Evolutionary conservation across 2,113 vertebrate genomes (phyloP).

Genomic region (Alaudala cheleensis): DNA sequence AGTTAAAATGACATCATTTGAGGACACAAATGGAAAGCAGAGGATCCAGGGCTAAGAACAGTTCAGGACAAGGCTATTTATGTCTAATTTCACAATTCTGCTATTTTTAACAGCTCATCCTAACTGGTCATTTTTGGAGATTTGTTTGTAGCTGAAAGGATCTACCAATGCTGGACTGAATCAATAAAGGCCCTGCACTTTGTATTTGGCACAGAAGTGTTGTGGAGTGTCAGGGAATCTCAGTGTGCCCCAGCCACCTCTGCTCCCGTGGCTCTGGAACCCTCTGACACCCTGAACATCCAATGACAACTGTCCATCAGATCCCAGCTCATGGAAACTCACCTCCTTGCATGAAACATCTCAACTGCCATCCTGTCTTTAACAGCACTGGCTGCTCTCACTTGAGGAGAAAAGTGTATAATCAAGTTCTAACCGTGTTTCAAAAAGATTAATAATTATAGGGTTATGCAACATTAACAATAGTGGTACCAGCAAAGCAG

Average conservation of each 20-base stretch:
- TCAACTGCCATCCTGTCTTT: background rate
- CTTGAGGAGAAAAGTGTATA: background rate
- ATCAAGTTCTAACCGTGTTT: background rate
- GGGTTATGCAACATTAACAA: slow-evolving; percentile 21
- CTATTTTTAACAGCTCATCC: background rate
- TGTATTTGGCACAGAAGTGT: background rate
- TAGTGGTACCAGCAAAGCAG: background rate
- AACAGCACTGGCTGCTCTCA: slow-evolving; percentile 16
- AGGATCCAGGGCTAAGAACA: background rate
- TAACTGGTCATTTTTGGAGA: background rate
- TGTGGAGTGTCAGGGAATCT: background rate
- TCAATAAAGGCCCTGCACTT: background rate
- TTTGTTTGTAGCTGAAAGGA: background rate
- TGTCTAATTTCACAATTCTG: background rate
- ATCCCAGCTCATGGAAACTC: background rate
- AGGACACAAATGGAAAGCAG: background rate
- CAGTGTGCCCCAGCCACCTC: background rate
- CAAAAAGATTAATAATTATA: background rate
- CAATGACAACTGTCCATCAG: background rate
- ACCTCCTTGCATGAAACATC: background rate
- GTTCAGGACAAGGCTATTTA: background rate
- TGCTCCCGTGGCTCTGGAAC: background rate
- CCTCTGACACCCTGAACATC: background rate
- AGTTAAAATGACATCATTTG: background rate
- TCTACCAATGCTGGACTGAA: background rate